These are phyloP conservation scores for Phenganax stokvisi DNA, from an alignment of 92 coral and sea anemone species.

Conservation along the genomic window DNA sequence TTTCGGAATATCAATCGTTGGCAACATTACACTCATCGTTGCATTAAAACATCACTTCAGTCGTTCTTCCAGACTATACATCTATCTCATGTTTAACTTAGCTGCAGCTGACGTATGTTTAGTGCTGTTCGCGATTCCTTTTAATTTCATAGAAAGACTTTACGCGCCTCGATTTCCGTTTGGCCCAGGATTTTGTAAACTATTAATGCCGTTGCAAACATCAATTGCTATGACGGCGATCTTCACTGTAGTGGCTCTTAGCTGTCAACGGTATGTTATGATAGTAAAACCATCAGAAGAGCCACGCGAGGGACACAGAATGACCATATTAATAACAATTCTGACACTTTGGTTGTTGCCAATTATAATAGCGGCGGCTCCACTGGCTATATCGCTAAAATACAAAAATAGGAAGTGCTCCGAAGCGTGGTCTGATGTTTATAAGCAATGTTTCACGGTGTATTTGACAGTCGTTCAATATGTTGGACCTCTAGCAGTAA, in stretches of 20 bases:
- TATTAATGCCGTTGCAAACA: constrained; percentile 78
- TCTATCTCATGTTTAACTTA: constrained; percentile 67
- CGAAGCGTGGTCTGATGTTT: constrained; percentile 14
- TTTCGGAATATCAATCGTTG: constrained; percentile 50
- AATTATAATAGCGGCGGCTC: constrained; percentile 10
- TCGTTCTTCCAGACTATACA: constrained; percentile 72
- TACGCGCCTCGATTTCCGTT: constrained; percentile 58
- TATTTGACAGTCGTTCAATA: constrained; percentile 19
- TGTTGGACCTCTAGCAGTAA: constrained; percentile 21
- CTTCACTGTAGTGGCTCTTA: constrained; percentile 58
- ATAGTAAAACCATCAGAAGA: constrained; percentile 12
- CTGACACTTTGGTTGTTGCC: constrained; percentile 23
- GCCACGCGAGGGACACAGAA: neutral
- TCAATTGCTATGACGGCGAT: constrained; percentile 66
- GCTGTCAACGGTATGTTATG: constrained; percentile 58
- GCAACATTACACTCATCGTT: constrained; percentile 55
- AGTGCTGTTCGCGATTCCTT: constrained; percentile 66
- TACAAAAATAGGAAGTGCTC: neutral
- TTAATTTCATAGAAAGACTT: constrained; percentile 60
- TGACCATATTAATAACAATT: neutral
- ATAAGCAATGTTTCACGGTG: constrained; percentile 17
- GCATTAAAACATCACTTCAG: constrained; percentile 64
- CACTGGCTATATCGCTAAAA: constrained; percentile 1
- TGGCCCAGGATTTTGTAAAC: constrained; percentile 62
- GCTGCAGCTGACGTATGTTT: constrained; percentile 67